Base-by-base conservation (phyloP, 2,888 invertebrate genomes). In the Leptothorax acervorum region DNA sequence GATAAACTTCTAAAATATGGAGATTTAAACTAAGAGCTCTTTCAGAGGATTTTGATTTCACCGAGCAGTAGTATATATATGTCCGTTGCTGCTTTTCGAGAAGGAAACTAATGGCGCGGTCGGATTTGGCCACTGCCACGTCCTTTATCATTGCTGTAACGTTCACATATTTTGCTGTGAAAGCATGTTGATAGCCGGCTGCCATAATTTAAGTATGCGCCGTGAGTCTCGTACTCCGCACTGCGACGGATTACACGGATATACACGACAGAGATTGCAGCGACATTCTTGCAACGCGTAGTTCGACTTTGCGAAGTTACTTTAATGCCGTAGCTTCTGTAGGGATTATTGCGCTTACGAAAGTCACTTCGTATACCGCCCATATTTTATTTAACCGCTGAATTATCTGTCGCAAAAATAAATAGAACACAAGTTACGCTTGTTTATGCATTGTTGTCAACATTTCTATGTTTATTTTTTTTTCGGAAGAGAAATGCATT, bases 171-270 rank as follows among this genome's bases (percentile, higher is more conserved):
- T 71, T 79, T 57, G 57, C 35, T 60, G 79, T 35, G 60, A 71
- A 48, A 60, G 79, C 57, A 79, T 45, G 79, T 71, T 79, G 79
- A 79, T 71, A 79, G 79, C 71, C 45, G 71, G 35, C 79, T 79
- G 71, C 79, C 79, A 79, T 79, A 79, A 79, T 71, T 79, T 71
- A 79, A 79, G 57, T 70, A 79, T 57, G 42, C 68, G 68, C 31
- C 42, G 31, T 45, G 71, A 68, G 42, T 70, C 31, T 18, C 51
- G 11, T 51, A 23, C 31, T 57, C 79, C 35, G 71, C 79, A 71
- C 60, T 71, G 71, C 79, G 79, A 70, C 76, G 71, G 71, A 79
- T 79, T 79, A 71, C 79, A 79, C 79, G 57, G 42, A 68, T 78
- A 42, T 68, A 78, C 68, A 45, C 78, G 68, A 55, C 68, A 45